Percentiles rank a stretch among this genome's conserved stretches.
Evolutionary conservation across 2,797 vertebrate genomes (phyloP).

Genomic region (Diplodus puntazzo): DNA sequence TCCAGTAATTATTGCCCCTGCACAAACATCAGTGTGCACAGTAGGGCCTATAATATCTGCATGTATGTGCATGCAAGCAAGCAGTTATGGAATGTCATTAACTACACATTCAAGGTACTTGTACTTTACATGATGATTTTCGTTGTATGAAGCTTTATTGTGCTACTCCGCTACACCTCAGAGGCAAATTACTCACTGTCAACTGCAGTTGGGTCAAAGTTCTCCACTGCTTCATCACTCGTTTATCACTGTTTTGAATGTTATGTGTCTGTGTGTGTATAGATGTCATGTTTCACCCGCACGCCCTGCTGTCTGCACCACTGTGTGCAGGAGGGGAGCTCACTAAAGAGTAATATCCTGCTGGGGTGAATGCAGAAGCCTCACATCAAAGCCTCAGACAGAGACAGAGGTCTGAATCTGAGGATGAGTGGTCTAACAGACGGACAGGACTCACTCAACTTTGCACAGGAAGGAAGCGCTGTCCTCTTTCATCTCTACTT

Average conservation of each 20-base stretch:
- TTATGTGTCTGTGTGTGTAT: not conserved
- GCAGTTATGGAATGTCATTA: no score
- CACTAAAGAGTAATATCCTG: slow-evolving; percentile 75
- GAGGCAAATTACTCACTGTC: no score
- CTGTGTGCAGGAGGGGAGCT: slow-evolving; percentile 19
- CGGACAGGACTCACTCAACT: slow-evolving; percentile 5
- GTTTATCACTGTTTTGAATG: not conserved
- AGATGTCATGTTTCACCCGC: slow-evolving; percentile 19
- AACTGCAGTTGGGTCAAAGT: slow-evolving; percentile 8
- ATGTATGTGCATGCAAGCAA: not conserved
- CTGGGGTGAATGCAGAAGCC: slow-evolving; percentile 11
- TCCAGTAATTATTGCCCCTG: not conserved
- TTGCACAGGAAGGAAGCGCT: slow-evolving; percentile 45
- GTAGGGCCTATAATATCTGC: not conserved
- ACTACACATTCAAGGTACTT: no score
- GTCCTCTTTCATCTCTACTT: slow-evolving; percentile 53
- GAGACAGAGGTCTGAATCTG: slow-evolving; percentile 37
- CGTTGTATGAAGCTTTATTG: no score
- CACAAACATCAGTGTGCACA: not conserved
- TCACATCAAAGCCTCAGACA: slow-evolving; percentile 65
- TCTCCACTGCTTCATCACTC: not conserved
- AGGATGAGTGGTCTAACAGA: slow-evolving; percentile 67
- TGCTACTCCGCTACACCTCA: no score
- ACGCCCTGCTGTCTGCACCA: slow-evolving; percentile 20
- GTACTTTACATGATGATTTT: no score